Evolutionary conservation across 2,888 invertebrate species (phyloP), one percentile per base, ranked within the genome.

Genomic region (Tetanocera ferruginea): DNA sequence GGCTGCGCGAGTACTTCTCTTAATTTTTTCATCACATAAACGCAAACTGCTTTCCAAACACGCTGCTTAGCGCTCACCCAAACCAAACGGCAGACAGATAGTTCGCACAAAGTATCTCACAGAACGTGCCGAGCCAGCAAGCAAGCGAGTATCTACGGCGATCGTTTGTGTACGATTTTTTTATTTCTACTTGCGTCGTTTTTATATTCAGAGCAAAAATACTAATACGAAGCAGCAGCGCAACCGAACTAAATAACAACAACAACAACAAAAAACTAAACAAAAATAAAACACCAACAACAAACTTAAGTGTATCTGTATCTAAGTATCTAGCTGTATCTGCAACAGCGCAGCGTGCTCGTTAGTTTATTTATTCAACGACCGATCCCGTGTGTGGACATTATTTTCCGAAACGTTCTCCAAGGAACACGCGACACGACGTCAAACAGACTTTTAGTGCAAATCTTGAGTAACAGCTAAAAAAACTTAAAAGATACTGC

Each of bases 311-410:
- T 49, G 55, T 28, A 66, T 62, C 52, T 70, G 71, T 71, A 77
- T 76, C 62, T 76, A 62, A 78, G 66, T 72, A 72, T 72, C 72
- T 72, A 72, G 72, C 55, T 52, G 74, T 75, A 64, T 70, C 75
- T 75, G 70, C 66, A 55, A 31, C 23, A 11, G 49, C 31, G 70
- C 62, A 51, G 73, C 72, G 73, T 71, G 80, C 80, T 79, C 77
- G 81, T 83, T 82, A 86, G 84, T 88, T 89, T 89, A 89, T 89
- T 89, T 89, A 89, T 88, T 89, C 88, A 87, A 86, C 88, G 89
- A 87, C 87, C 86, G 88, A 89, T 88, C 86, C 87, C 86, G 88
- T 86, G 87, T 87, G 88, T 87, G 88, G 89, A 88, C 89, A 88
- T 87, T 89, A 86, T 86, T 88, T 88, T 85, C 85, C 86, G 85